Evolutionary conservation across 2,113 vertebrate species (phyloP), one percentile per base, ranked within the genome.

Genomic region (Suncus etruscus): DNA sequence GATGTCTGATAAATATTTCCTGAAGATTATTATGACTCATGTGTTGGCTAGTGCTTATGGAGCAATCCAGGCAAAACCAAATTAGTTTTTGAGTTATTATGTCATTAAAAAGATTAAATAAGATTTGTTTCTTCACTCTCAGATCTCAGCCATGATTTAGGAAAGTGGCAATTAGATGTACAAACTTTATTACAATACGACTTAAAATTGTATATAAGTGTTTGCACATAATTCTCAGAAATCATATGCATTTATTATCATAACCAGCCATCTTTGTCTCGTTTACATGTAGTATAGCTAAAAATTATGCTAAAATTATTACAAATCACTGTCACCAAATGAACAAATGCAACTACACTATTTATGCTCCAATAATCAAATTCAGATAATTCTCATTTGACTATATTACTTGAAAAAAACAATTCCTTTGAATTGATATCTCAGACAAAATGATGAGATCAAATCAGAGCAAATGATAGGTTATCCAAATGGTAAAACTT

Each of bases 1-100:
- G 48, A 77, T 58, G 31, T 18, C 6, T 90, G 54, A 72, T 15
- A 95, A 85, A 29, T 87, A 92, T 54, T 91, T 92, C 66, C 50
- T 87, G 20, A 92, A 70, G 83, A 91, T 24, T 47, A 73, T 86
- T 63, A 50, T 93, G 89, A 92, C 87, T 94, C 93, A 91, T 14
- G 32, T 66, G n/a, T 74, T 73, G 86, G 79, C 54, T 29, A 73
- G 11, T 68, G 54, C 66, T 72, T 63, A 24, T 66, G 48, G 29
- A 72, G 72, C 51, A 54, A 83, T 6, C 32, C 12, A 75, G 50
- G 31, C 27, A 89, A 69, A 61, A 89, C 91, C 15, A 86, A 61
- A 70, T 65, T 47, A 51, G 83, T 63, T 48, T 87, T 72, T 22
- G 20, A 14, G 29, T 39, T 31, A 79, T 75, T 86, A 70, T 86